Evolutionary conservation across 2,888 invertebrate genomes (phyloP), one percentile per base, ranked within the genome.

Genomic region (Leucoptera coffeella): DNA sequence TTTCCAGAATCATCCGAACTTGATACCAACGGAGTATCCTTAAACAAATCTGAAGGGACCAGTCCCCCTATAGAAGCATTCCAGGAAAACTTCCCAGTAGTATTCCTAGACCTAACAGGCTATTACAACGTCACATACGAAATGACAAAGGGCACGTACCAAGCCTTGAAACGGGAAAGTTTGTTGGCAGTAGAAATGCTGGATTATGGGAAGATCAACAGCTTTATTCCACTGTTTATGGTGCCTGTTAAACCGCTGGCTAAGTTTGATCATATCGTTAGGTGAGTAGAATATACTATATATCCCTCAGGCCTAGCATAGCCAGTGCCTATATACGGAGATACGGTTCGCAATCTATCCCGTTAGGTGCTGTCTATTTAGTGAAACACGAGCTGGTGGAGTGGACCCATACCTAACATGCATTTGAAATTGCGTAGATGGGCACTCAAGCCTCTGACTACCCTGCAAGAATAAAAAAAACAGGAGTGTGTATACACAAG

Each of bases 201-300:
- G 15, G 85, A 90, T 35, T 77, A 82, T 35, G 62, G 74, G 8
- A 76, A 75, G 33, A 62, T 82, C 1, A 82, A 88, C 40, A 80
- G 82, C 36, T 94, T 94, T 46, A 77, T 81, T 35, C 65, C 76
- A 3, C 59, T 94, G n/a, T 94, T 94, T 44, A 84, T 92, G 78
- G 77, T 74, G 1, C 78, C 78, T 20, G 65, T 83, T 9, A 76
- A 81, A 2, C 78, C 85, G 29, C 59, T 78, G 38, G 55, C 75
- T 28, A 82, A 85, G 40, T 90, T 85, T 62, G 94, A 94, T 62
- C 78, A 86, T 35, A 60, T 89, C 29, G 51, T 93, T 27, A 80
- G 80, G 90, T 92, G 13, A n/a, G n/a, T n/a, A n/a, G n/a, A n/a
- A n/a, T n/a, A n/a, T n/a, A n/a, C n/a, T n/a, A n/a, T n/a, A n/a